Evolutionary conservation across 2,888 invertebrate species (phyloP).

Genomic region (Brachyopa scutellaris): DNA sequence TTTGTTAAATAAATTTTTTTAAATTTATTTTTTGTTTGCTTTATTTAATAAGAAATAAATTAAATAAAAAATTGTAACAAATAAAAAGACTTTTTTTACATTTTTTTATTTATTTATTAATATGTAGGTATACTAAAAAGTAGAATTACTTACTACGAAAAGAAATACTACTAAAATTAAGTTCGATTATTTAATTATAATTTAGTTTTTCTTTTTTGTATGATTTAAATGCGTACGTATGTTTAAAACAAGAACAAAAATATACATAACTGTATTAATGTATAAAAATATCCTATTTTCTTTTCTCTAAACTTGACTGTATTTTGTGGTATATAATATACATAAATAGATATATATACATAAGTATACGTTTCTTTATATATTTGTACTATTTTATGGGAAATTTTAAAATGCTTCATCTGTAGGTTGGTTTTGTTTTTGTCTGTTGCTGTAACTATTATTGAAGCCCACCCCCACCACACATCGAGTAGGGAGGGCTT

Average conservation of each 20-base stretch:
- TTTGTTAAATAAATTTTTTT: constrained; percentile 7
- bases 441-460: constrained; percentile 42
- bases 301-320: constrained; percentile 56
- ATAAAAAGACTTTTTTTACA: constrained; percentile 53
- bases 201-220: constrained; percentile 43
- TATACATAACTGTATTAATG: constrained; percentile 55
- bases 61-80: constrained; percentile 44
- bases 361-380: constrained; percentile 46
- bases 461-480: constrained; percentile 3
- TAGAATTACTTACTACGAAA: constrained; percentile 64
- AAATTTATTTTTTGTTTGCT: background rate
- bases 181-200: constrained; percentile 70
- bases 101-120: constrained; percentile 34
- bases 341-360: constrained; percentile 64
- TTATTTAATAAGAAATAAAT: constrained; percentile 10
- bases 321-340: constrained; percentile 60
- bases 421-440: constrained; percentile 50
- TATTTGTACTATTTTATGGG: constrained; percentile 70
- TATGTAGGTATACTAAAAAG: constrained; percentile 50
- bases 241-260: constrained; percentile 62
- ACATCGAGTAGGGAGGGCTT: too few species aligned
- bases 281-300: constrained; percentile 62
- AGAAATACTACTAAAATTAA: constrained; percentile 68
- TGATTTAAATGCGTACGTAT: constrained; percentile 67
- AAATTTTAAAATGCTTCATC: constrained; percentile 55